Evolutionary conservation across 2,113 vertebrate species (phyloP), one percentile per base, ranked within the genome.

Genomic region (Symphodus melops): DNA sequence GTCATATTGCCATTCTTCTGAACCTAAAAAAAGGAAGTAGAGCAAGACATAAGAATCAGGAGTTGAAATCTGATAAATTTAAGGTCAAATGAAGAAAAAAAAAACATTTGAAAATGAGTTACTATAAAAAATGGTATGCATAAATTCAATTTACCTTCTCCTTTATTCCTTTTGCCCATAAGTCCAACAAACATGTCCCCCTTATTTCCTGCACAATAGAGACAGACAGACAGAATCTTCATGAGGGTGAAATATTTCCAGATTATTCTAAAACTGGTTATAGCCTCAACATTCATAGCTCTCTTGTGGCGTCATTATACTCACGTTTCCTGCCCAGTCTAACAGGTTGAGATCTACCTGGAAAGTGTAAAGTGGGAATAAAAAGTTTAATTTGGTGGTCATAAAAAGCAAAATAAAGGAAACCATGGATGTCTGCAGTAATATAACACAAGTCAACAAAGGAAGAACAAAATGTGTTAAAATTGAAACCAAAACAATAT

Each of bases 181-280:
- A 94, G 93, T 39, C 91, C 91, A 49, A 92, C 92, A 84, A 87
- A 90, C 75, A 57, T 88, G 72, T 93, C 90, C 6, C 89, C 85
- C 85, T 90, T 93, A 83, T 91, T 90, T 44, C 85, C 94, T 95
- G 55, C 10, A 16, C 5, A 51, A 46, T 20, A 68, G 5, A 65
- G 3, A 69, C 0, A 66, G 17, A 54, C 23, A 25, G 28, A 42
- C 2, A 52, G 10, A 23, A 25, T 25, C 0, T 13, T 36, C 2
- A 33, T 10, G 8, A 53, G 41, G 2, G 6, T 44, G 0, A 14
- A 20, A 20, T 20, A 8, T 46, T 41, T 41, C 2, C 23, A 6
- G 12, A 66, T 37, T 4, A 55, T 33, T 6, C 33, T 20, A 9
- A 13, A 49, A 9, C 17, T 75, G 39, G 5, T 39, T 28, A 5